Evolutionary conservation across 2,888 invertebrate genomes (phyloP).

Genomic region (Charanyca ferruginea): DNA sequence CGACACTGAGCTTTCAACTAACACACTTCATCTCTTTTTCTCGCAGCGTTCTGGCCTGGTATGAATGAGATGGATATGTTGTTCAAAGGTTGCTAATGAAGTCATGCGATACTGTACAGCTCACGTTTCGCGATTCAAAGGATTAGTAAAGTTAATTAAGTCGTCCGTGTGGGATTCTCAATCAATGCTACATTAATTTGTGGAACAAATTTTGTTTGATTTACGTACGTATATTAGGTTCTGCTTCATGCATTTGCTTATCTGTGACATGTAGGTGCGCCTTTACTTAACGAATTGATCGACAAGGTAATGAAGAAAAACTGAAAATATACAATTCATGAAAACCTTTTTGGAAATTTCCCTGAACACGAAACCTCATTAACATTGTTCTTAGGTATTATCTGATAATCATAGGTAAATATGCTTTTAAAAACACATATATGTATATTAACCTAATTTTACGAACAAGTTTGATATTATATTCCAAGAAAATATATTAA

Average conservation of each 20-base stretch:
- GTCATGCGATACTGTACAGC: slow-evolving; percentile 59
- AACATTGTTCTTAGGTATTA: not conserved
- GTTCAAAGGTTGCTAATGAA: slow-evolving; percentile 36
- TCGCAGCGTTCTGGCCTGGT: not conserved
- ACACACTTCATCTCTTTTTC: slow-evolving; percentile 37
- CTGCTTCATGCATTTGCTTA: not conserved
- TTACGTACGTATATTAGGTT: not conserved
- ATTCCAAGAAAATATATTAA: slow-evolving; percentile 34
- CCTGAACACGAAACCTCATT: not conserved
- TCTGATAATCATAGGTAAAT: not conserved
- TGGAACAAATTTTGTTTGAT: slow-evolving; percentile 39
- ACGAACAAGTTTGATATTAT: not conserved
- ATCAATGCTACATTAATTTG: slow-evolving; percentile 41
- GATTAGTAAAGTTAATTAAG: slow-evolving; percentile 61
- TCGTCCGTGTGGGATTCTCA: slow-evolving; percentile 47
- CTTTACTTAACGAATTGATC: not conserved
- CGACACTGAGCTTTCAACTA: slow-evolving; percentile 38
- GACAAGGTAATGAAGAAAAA: not conserved
- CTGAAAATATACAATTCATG: not conserved
- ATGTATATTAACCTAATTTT: not conserved
- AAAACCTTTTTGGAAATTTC: not conserved
- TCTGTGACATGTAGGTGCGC: not conserved
- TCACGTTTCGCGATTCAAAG: slow-evolving; percentile 66
- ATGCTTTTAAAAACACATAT: slow-evolving; percentile 5
- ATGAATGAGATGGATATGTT: slow-evolving; percentile 22